Evolutionary conservation across 1,140 invertebrate genomes (phyloP), one percentile per base, ranked within the genome.

Genomic region (Trichomalopsis sarcophagae): DNA sequence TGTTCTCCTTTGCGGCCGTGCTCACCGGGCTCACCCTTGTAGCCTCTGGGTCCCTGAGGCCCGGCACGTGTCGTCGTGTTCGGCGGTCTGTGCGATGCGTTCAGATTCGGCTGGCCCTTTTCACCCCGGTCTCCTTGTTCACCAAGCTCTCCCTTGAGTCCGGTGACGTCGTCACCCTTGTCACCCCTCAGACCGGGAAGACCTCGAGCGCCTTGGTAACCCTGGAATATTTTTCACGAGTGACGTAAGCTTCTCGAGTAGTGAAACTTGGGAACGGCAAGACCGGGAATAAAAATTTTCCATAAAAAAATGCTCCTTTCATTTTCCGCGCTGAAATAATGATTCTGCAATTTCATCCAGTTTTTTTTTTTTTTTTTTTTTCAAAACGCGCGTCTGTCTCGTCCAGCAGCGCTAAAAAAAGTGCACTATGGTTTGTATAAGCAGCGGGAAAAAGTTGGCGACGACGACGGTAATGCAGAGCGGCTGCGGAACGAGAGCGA

Each of bases 141-240:
- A 50, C 95, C 95, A 2, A 86, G 84, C 27, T 88, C 84, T 80
- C 94, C 94, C 30, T 89, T 90, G 3, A 87, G 79, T n/a, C 93
- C 93, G 23, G 87, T 88, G 6, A 89, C 88, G 0, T 86, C 77
- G 73, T 93, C 92, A n/a, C 94, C 94, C 3, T 81, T 84, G 27
- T 95, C 93, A 23, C 96, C 96, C 86, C 89, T 88, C 66, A 94
- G 91, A 71, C 96, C 96, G 84, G 93, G 91, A 50, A 91, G 89
- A 21, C 96, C 96, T 10, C 80, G 89, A 55, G 89, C 84, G 79
- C 94, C 94, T 62, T 89, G 89, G 88, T 44, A 23, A 36, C 94
- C 94, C 89, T 92, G 77, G 11, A n/a, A n/a, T 50, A 11, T 50
- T 50, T 50, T 14, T 13, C 14, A 14, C 2, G 47, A 50, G 17